Base-by-base conservation (phyloP, 1,140 invertebrate species). In the Chionoecetes opilio region DNA sequence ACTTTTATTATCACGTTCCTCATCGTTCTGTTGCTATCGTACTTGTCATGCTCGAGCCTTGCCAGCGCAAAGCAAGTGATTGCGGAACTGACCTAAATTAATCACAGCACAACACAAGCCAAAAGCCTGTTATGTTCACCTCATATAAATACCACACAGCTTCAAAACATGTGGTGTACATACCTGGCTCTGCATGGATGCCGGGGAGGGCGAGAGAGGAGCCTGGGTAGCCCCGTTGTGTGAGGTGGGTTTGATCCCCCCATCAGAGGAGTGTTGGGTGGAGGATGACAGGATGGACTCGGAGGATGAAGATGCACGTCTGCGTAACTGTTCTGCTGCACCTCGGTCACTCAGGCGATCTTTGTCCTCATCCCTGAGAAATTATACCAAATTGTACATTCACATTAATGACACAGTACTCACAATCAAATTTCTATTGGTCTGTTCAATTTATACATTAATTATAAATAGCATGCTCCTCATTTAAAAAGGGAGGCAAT, bases 221-320 rank as follows among this genome's bases (percentile, higher is more conserved):
- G 92, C 92, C 84, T 91, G 85, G 26, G 90, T 41, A 17, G 93
- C 88, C 35, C 95, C 91, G 37, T 91, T 91, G 26, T 94, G 88
- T 32, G 93, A 46, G 21, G 86, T 90, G 9, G 84, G 88, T 35
- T 82, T 87, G 29, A 82, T 88, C 3, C 91, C 92, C 26, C 92
- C 95, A 31, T 95, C 95, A 6, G 95, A 95, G 34, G 93, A 95
- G 3, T 93, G 95, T 53, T 96, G 95, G 21, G 95, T 92, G 21
- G 93, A 96, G 8, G 95, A 94, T 37, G 95, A 94, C 8, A 96
- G 84, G 75, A 96, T 96, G 82, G 93, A 94, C 93, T 96, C 95
- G 11, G 95, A 96, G 31, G 95, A 96, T n/a, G 95, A 96, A 37
- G 95, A 96, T n/a, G 93, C 95, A 53, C 95, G 95, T 35, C 93